Evolutionary conservation across 2,113 vertebrate genomes (phyloP).

Genomic region (Clarias magur): DNA sequence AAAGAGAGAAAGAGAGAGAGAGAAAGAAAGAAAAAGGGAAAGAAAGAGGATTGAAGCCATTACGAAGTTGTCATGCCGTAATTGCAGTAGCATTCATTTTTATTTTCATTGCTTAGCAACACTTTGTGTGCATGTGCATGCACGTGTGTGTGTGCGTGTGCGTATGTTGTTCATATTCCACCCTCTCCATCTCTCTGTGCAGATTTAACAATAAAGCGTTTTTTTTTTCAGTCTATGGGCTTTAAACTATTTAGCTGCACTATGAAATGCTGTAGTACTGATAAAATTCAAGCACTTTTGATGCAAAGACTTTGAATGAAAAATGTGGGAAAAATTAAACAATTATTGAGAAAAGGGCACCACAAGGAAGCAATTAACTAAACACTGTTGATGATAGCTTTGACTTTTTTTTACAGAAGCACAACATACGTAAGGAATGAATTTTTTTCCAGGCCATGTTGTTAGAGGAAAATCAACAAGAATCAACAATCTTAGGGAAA

Average conservation of each 20-base stretch:
- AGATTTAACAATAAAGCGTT: background rate
- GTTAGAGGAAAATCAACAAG: too few species aligned
- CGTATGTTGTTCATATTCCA: conserved; percentile 12
- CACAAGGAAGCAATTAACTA: background rate
- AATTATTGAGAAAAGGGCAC: background rate
- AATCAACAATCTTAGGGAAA: background rate
- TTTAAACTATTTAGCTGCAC: background rate
- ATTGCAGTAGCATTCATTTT: conserved; percentile 56
- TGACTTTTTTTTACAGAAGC: background rate
- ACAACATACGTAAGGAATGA: background rate
- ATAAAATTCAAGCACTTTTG: background rate
- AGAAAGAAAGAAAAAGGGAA: conserved; percentile 3
- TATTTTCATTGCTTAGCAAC: conserved; percentile 58
- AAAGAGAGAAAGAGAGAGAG: conserved; percentile 26
- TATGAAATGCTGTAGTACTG: background rate
- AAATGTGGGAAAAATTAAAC: background rate
- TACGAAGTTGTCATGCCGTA: conserved; percentile 53
- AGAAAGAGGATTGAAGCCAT: conserved; percentile 49
- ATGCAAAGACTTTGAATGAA: background rate
- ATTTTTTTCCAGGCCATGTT: background rate
- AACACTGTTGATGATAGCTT: background rate
- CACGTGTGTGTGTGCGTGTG: conserved; percentile 30
- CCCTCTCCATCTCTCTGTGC: conserved; percentile 2
- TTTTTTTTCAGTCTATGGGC: background rate
- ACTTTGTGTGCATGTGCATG: conserved; percentile 33